Base-by-base conservation (phyloP, 2,113 vertebrate genomes). In the Phodopus roborovskii region DNA sequence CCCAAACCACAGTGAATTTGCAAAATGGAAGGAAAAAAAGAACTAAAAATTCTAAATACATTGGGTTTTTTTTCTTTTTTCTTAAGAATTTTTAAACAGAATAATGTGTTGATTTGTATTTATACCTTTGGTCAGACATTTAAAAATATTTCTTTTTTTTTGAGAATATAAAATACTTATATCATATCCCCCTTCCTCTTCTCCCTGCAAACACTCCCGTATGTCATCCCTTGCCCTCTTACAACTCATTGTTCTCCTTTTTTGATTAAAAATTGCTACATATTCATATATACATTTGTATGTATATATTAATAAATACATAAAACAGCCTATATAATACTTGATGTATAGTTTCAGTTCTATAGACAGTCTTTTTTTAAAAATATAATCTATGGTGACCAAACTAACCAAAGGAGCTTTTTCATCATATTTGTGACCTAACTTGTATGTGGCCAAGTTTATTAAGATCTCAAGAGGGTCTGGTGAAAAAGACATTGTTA, bases 341-440 rank as follows among this genome's bases (percentile, higher is more conserved):
- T 60, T 24, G 62, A 62, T 42, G 10, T 17, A 17, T 71, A 58
- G 20, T 48, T 48, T 66, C 62, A 86, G 6, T 16, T 19, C 60
- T 42, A n/a, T 62, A 6, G 98, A 98, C 98, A 92, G 97, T 97
- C 98, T 99, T 99, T 99, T 97, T 71, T 71, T 56, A 7, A 12
- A 12, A 7, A 56, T 12, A 60, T 98, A 98, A 99, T 99, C 98
- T 99, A 98, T 95, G 98, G 98, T 97, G 98, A 99, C 98, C 26
- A 74, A 42, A 53, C 19, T 98, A 96, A 98, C 98, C 98, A 98
- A 98, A 98, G 98, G 98, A 98, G 98, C 97, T 98, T 81, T 95
- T 97, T 90, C 88, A 90, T 97, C 91, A 94, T 96, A 97, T 97
- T 98, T 99, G 33, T 87, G 60, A 84, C 60, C 98, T 98, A 98